These are phyloP conservation scores for Lasioglossum calceatum DNA, from an alignment of 2,888 invertebrate genomes.

Conservation along the genomic window DNA sequence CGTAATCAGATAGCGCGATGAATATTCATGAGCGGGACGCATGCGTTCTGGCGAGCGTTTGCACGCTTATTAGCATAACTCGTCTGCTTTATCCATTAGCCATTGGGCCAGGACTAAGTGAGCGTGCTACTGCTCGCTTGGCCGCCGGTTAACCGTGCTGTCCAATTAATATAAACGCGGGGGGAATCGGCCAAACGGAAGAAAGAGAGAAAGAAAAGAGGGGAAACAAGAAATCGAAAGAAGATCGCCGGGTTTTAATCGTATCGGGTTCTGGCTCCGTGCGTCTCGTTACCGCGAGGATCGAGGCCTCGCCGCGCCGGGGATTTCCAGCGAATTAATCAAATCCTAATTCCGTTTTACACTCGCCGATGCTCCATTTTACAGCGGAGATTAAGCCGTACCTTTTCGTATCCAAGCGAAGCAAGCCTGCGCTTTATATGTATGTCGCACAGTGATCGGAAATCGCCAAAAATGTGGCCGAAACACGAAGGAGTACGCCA, in stretches of 20 bases:
- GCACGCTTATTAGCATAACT: constrained; percentile 76
- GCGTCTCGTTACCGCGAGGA: not conserved
- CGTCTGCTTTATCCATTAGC: constrained; percentile 76
- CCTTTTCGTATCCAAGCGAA: not conserved
- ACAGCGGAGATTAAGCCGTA: not conserved
- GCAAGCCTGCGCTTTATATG: not conserved
- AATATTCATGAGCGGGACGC: constrained; percentile 74
- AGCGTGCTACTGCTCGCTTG: constrained; percentile 59
- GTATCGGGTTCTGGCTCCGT: constrained; percentile 20
- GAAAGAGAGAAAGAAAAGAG: constrained; percentile 21
- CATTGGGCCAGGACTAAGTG: constrained; percentile 66
- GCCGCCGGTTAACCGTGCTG: constrained; percentile 54
- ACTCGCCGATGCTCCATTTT: not conserved
- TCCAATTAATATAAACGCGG: constrained; percentile 67
- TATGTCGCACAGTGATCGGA: too few species aligned
- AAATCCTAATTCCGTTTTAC: not conserved
- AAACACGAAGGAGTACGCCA: too few species aligned
- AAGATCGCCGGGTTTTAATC: constrained; percentile 58
- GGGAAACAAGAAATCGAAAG: constrained; percentile 18
- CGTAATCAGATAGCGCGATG: constrained; percentile 73
- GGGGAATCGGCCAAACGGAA: not conserved
- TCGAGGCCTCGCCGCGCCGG: not conserved
- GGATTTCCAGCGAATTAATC: not conserved
- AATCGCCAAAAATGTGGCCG: too few species aligned
- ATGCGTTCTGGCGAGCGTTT: constrained; percentile 67